Evolutionary conservation across 2,113 vertebrate species (phyloP).

Genomic region (Stomatorhinus ivindoensis): DNA sequence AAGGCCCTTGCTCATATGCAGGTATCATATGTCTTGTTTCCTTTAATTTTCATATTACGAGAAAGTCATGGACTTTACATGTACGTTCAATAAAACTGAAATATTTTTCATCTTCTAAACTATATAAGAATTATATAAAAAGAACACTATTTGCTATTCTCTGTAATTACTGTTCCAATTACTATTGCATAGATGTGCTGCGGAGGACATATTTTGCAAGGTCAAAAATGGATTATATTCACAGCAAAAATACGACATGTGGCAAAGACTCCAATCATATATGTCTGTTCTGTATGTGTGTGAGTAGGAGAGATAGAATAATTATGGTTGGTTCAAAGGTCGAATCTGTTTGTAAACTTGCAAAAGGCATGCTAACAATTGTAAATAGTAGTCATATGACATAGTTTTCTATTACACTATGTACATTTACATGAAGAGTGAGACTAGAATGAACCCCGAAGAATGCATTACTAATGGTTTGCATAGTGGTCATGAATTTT

Average conservation of each 20-base stretch:
- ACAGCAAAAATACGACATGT: not conserved
- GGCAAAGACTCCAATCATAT: not conserved
- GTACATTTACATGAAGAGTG: not conserved
- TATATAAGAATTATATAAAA: not conserved
- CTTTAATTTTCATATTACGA: not conserved
- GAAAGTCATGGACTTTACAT: not conserved
- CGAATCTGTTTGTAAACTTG: not conserved
- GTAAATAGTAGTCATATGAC: too few species aligned
- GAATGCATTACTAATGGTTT: not conserved
- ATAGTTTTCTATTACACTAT: not conserved
- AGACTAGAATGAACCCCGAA: not conserved
- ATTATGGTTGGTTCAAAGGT: not conserved
- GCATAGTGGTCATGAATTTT: too few species aligned
- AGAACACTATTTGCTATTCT: not conserved
- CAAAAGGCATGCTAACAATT: too few species aligned
- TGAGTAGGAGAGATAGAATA: not conserved
- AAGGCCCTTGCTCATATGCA: not conserved
- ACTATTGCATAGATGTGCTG: not conserved
- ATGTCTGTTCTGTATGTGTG: not conserved
- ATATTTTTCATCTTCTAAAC: not conserved
- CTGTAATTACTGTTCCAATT: not conserved
- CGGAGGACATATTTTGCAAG: not conserved
- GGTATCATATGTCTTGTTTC: not conserved
- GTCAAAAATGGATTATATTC: not conserved
- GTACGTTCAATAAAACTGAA: not conserved